Evolutionary conservation across 2,113 vertebrate genomes (phyloP).

Genomic region (Uropsilus gracilis): DNA sequence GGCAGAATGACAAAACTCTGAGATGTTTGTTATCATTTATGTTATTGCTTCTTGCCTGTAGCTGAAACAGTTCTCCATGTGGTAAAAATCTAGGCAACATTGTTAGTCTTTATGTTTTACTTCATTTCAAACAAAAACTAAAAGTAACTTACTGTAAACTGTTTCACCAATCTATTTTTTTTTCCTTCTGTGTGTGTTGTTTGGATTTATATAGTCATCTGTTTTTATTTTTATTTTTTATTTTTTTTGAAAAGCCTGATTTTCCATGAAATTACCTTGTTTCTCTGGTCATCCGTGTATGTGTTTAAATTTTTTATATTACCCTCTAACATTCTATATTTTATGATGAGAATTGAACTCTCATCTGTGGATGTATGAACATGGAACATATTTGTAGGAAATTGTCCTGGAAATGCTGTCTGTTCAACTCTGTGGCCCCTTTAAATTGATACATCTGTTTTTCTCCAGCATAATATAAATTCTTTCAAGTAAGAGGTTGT

Average conservation of each 20-base stretch:
- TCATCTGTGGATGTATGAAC: background rate
- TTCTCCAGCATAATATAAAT: background rate
- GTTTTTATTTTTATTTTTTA: background rate
- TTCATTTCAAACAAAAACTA: constrained; percentile 35
- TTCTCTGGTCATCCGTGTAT: background rate
- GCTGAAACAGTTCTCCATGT: constrained; percentile 11
- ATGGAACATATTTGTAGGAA: constrained; percentile 10
- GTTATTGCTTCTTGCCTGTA: background rate
- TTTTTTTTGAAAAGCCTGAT: background rate
- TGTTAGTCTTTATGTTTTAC: constrained; percentile 48
- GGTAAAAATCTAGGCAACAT: background rate
- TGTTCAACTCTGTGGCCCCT: background rate
- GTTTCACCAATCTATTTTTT: background rate
- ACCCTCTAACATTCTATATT: background rate
- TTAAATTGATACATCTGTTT: background rate
- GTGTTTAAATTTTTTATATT: background rate
- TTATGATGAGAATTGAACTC: background rate
- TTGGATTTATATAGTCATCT: background rate
- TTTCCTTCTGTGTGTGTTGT: background rate
- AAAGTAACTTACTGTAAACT: background rate
- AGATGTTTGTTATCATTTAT: background rate
- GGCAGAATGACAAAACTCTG: background rate
- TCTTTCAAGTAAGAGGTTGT: background rate
- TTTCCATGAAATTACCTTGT: background rate
- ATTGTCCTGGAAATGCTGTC: background rate